Percentiles rank a stretch among this genome's conserved stretches.
Evolutionary conservation across 2,797 vertebrate genomes (phyloP).

Genomic region (Cottoperca gobio): DNA sequence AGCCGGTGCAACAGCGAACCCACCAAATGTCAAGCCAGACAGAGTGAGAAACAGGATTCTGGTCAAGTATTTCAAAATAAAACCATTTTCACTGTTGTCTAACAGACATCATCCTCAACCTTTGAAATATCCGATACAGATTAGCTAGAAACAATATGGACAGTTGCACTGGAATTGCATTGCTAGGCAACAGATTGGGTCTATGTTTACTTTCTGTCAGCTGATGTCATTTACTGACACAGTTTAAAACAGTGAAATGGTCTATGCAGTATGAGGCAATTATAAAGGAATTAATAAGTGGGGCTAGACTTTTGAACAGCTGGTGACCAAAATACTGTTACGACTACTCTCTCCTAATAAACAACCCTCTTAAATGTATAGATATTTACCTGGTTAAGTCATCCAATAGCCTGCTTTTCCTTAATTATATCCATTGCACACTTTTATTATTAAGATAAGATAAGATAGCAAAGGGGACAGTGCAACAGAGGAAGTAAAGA

Average conservation of each 20-base stretch:
- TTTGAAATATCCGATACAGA: background rate
- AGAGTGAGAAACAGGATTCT: background rate
- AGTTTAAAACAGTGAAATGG: no score
- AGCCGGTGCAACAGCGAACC: constrained; percentile 54
- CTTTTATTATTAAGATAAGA: no score
- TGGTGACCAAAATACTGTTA: background rate
- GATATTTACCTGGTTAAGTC: background rate
- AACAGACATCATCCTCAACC: background rate
- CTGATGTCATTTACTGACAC: no score
- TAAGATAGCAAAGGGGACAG: no score
- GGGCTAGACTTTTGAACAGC: background rate
- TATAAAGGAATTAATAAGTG: no score
- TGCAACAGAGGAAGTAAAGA: no score
- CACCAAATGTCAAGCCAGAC: background rate
- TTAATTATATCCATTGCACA: background rate
- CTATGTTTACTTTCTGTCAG: no score
- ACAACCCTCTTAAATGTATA: background rate
- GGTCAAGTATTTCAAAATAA: constrained; percentile 59
- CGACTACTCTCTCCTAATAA: background rate
- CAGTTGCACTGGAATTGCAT: no score
- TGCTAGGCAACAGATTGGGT: no score
- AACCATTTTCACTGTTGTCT: background rate
- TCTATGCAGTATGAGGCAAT: no score
- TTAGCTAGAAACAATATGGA: background rate
- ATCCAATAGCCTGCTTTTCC: background rate